Conservation (phyloP, 2,113 vertebrate species). For the Psilopsiagon aurifrons region DNA sequence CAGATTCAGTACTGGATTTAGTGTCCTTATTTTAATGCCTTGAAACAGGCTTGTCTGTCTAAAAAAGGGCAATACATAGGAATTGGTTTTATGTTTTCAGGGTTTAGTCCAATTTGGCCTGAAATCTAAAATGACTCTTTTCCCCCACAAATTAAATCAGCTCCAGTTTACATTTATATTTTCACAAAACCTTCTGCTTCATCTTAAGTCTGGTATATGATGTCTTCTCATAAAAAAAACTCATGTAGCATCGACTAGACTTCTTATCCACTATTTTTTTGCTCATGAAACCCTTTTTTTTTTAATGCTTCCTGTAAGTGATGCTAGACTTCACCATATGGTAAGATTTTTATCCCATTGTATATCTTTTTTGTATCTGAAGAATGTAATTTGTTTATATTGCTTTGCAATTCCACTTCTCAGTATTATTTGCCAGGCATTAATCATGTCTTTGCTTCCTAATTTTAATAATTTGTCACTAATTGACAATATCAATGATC, state of each 20-base stretch:
- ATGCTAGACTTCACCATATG: background rate
- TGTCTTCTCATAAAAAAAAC: background rate
- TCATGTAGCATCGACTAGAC: background rate
- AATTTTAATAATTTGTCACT: background rate
- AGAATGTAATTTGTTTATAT: background rate
- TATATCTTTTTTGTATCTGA: background rate
- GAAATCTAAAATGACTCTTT: background rate
- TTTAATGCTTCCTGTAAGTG: background rate
- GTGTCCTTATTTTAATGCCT: fast-evolving
- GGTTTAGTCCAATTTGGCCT: background rate
- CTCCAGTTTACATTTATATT: background rate
- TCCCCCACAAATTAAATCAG: background rate
- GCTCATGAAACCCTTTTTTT: background rate
- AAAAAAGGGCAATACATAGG: too few relatives aligned
- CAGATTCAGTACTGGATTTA: background rate
- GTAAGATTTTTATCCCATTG: background rate
- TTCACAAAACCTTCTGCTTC: background rate
- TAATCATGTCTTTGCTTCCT: background rate
- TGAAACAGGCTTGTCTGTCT: background rate
- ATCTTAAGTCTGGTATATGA: background rate
- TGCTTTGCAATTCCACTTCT: background rate
- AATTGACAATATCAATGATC: background rate
- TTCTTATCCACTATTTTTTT: background rate
- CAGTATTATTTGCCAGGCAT: background rate
- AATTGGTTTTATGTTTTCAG: background rate